These are phyloP conservation scores for Aurelia aurita DNA, from an alignment of 30 jellyfish, hydroid and myxozoan species.

Conservation along the genomic window DNA sequence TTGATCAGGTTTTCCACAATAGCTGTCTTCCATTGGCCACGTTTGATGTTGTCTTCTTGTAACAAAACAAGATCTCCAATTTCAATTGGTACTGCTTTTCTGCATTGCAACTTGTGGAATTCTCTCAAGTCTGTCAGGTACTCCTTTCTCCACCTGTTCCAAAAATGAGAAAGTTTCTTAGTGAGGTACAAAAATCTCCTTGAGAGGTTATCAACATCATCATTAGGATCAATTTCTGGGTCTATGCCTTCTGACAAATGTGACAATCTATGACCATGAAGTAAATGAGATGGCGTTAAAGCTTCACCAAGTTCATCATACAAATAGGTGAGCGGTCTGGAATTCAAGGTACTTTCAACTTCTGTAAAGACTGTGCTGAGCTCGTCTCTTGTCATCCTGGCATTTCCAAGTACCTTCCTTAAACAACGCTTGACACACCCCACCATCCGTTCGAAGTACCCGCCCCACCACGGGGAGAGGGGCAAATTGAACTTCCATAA, in stretches of 20 bases:
- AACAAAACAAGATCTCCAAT: conserved; percentile 25
- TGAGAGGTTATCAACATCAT: conserved; percentile 25
- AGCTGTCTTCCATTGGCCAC: conserved; percentile 15
- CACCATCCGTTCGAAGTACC: conserved; percentile 52
- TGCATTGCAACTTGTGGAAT: not conserved
- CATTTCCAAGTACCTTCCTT: conserved; percentile 5
- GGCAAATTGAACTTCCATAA: conserved; percentile 31
- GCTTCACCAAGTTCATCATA: conserved; percentile 21
- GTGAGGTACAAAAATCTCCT: conserved; percentile 7
- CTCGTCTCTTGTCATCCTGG: conserved; percentile 15
- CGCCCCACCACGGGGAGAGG: conserved; percentile 73
- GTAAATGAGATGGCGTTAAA: conserved; percentile 40
- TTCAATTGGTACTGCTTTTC: not conserved
- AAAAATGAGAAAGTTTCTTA: not conserved
- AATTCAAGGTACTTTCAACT: conserved; percentile 7
- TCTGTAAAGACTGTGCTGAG: conserved; percentile 30
- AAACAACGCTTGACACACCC: conserved; percentile 36
- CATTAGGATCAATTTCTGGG: conserved; percentile 26
- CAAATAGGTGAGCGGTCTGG: conserved; percentile 26
- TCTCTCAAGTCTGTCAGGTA: conserved; percentile 34
- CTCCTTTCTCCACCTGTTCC: conserved; percentile 22
- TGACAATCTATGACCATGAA: conserved; percentile 13
- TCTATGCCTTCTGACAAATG: not conserved
- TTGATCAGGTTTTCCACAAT: not conserved
- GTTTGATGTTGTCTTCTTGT: conserved; percentile 13